Conservation (phyloP, 2,797 vertebrate species). For the Pseudochaenichthys georgianus region DNA sequence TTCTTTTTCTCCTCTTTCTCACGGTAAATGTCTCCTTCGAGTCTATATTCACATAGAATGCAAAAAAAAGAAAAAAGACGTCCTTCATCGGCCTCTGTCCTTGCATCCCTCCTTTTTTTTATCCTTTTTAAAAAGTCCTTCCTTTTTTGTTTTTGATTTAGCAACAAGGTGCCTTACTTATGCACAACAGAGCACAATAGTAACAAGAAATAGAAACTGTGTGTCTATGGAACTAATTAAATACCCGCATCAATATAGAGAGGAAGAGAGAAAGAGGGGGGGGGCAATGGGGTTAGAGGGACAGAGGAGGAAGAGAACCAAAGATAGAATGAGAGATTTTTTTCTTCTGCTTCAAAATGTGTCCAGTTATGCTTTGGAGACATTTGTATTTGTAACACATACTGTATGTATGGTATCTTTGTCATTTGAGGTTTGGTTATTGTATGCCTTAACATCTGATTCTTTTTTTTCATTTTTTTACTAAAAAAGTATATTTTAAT, state of each 20-base stretch:
- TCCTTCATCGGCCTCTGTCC: constrained; percentile 74
- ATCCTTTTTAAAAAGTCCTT: constrained; percentile 78
- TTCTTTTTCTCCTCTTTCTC: constrained; percentile 54
- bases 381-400: constrained; percentile 68
- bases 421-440: constrained; percentile 78
- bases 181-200: constrained; percentile 90
- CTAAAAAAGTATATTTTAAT: constrained; percentile 81
- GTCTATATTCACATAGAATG: constrained; percentile 80
- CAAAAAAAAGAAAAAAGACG: constrained; percentile 59
- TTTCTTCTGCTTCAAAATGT: constrained; percentile 76
- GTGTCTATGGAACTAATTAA: constrained; percentile 90
- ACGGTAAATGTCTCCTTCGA: constrained; percentile 69
- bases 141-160: constrained; percentile 82
- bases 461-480: constrained; percentile 69
- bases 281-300: constrained; percentile 68
- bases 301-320: constrained; percentile 84
- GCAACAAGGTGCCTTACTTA: constrained; percentile 92
- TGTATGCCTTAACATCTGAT: constrained; percentile 79
- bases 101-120: constrained; percentile 64
- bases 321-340: constrained; percentile 77
- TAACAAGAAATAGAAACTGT: constrained; percentile 91
- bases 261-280: constrained; percentile 73
- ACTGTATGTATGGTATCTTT: constrained; percentile 59
- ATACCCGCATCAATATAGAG: constrained; percentile 93
- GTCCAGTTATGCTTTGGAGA: constrained; percentile 72